These are phyloP conservation scores for Polymixis lichenea DNA, from an alignment of 2,888 invertebrate species.

Conservation along the genomic window DNA sequence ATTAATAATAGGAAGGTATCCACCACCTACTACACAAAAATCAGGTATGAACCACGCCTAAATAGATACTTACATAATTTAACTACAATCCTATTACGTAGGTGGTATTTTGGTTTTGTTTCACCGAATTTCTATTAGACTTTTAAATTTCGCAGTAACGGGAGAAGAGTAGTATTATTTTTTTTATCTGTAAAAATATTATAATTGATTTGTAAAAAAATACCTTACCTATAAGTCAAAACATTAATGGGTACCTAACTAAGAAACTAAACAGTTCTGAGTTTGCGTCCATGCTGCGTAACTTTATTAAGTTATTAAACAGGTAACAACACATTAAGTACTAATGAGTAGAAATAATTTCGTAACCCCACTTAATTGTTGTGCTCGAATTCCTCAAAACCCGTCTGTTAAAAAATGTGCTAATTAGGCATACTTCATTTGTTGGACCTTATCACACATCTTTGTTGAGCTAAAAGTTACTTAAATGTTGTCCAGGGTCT, in stretches of 20 bases:
- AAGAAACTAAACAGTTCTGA: slow-evolving; percentile 1
- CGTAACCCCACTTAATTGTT: slow-evolving; percentile 73
- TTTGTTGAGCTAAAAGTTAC: slow-evolving; percentile 57
- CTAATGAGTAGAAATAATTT: slow-evolving; percentile 73
- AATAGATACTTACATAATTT: too few species aligned
- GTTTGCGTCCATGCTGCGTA: slow-evolving; percentile 3
- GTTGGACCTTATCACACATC: slow-evolving; percentile 63
- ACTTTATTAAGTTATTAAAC: slow-evolving; percentile 51
- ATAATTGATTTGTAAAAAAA: not conserved
- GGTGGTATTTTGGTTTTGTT: not conserved
- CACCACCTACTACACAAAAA: not conserved
- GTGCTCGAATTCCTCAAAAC: slow-evolving; percentile 69
- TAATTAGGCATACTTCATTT: slow-evolving; percentile 66
- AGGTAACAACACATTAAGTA: slow-evolving; percentile 53
- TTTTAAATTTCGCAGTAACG: not conserved
- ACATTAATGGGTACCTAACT: not conserved
- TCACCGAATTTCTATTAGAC: not conserved
- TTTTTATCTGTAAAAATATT: not conserved
- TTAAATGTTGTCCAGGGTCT: slow-evolving; percentile 57
- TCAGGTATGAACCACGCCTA: too few species aligned
- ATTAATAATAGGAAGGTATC: not conserved
- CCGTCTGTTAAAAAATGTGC: slow-evolving; percentile 65
- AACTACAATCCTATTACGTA: not conserved
- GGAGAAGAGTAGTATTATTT: not conserved
- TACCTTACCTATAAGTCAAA: not conserved